Evolutionary conservation across 2,888 invertebrate species (phyloP).

Genomic region (Cheilosia variabilis): DNA sequence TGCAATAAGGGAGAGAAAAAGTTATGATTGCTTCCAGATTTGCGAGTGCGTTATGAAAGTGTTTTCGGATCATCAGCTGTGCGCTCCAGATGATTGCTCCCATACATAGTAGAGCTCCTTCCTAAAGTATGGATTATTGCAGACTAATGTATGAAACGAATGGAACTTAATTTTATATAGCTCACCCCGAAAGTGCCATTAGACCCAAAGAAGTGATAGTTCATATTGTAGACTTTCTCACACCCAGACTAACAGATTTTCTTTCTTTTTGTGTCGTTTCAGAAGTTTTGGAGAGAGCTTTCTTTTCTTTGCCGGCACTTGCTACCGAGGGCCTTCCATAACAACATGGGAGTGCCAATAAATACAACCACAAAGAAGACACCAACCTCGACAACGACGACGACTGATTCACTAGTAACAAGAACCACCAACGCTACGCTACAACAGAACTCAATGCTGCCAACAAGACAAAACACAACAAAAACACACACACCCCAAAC

Average conservation of each 20-base stretch:
- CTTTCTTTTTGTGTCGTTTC: constrained; percentile 36
- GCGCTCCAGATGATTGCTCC: constrained; percentile 40
- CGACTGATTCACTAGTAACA: constrained; percentile 58
- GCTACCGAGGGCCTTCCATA: constrained; percentile 72
- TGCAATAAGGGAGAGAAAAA: constrained; percentile 21
- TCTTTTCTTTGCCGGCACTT: background rate
- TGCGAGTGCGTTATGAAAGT: constrained; percentile 63
- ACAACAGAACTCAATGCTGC: constrained; percentile 65
- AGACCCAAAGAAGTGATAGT: background rate
- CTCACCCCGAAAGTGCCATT: constrained; percentile 1
- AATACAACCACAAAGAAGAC: constrained; percentile 55
- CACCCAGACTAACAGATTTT: background rate
- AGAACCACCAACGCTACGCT: constrained; percentile 54
- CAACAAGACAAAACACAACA: constrained; percentile 51
- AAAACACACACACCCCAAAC: constrained; percentile 41
- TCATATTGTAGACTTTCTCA: background rate
- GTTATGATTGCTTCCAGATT: constrained; percentile 39
- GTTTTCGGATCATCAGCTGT: constrained; percentile 54
- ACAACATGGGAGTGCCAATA: constrained; percentile 76
- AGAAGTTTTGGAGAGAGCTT: constrained; percentile 34
- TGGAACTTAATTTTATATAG: constrained; percentile 11
- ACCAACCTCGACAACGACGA: constrained; percentile 35
- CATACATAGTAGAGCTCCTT: constrained; percentile 19
- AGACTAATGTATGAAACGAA: background rate
- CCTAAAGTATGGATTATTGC: background rate